Conservation (phyloP, 2,113 vertebrate species). For the Leptosomus discolor region DNA sequence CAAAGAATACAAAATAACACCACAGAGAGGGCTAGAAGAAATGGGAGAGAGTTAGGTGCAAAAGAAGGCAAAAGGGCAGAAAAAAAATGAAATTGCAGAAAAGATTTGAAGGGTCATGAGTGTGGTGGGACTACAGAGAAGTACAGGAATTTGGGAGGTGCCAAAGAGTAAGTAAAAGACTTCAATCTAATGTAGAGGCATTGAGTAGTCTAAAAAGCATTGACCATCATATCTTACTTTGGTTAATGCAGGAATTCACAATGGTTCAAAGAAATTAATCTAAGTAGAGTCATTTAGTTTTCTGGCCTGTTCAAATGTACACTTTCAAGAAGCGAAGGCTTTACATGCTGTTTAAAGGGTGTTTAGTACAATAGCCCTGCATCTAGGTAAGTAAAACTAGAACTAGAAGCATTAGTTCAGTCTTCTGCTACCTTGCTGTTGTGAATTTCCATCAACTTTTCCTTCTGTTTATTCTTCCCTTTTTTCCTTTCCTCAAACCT, state of each 20-base stretch:
- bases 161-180: neutral
- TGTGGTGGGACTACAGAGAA: neutral
- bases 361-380: neutral
- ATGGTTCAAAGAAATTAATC: neutral
- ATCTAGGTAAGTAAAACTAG: neutral
- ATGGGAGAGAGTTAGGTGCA: neutral
- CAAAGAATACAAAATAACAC: neutral
- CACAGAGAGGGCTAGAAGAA: neutral
- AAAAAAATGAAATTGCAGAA: neutral
- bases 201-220: neutral
- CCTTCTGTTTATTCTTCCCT: neutral
- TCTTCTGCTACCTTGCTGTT: neutral
- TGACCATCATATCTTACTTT: neutral
- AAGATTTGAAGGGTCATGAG: neutral
- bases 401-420: neutral
- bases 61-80: neutral
- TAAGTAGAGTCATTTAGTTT: neutral
- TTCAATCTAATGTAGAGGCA: neutral
- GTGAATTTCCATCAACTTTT: neutral
- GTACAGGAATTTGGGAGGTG: neutral
- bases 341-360: neutral
- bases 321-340: rapidly evolving
- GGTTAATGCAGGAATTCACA: neutral
- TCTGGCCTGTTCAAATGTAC: neutral
- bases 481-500: neutral